phyloP scores from a whole-genome alignment of 2,888 invertebrate species.

The Xestia ashworthii region DNA sequence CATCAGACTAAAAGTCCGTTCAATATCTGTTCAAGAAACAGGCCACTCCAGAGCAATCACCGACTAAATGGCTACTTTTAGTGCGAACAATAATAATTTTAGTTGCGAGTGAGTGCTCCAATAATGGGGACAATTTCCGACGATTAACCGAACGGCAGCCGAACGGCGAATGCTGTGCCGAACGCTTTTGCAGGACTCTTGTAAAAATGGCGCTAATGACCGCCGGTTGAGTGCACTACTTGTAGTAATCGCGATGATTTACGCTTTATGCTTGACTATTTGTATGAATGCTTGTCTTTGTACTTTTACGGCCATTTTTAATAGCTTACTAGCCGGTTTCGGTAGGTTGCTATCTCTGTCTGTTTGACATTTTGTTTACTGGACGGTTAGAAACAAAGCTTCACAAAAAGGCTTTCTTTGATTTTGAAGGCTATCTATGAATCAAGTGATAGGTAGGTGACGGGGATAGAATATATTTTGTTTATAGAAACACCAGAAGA shows the following conservation, averaged over 20 bases:
- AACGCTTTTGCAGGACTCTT: slow-evolving; percentile 84
- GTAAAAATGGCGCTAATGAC: slow-evolving; percentile 85
- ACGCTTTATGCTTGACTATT: slow-evolving; percentile 60
- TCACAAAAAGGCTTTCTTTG: too few species aligned
- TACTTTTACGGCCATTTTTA: slow-evolving; percentile 11
- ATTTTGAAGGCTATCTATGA: too few species aligned
- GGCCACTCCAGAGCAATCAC: slow-evolving; percentile 78
- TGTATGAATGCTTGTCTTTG: slow-evolving; percentile 48
- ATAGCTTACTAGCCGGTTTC: too few species aligned
- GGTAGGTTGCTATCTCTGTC: too few species aligned
- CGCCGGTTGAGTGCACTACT: slow-evolving; percentile 75
- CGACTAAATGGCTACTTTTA: slow-evolving; percentile 88
- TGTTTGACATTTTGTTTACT: too few species aligned
- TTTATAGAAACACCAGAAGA: too few species aligned
- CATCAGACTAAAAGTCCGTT: slow-evolving; percentile 66
- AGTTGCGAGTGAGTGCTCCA: slow-evolving; percentile 87
- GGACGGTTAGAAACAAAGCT: too few species aligned
- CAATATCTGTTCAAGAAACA: slow-evolving; percentile 71
- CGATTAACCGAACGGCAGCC: slow-evolving; percentile 85
- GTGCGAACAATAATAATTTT: slow-evolving; percentile 90
- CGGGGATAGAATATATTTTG: too few species aligned
- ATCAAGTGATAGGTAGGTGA: too few species aligned
- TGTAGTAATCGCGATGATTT: slow-evolving; percentile 71
- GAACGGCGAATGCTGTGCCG: slow-evolving; percentile 70
- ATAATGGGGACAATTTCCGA: slow-evolving; percentile 90